These are phyloP conservation scores for Coendou prehensilis DNA, from an alignment of 2,797 vertebrate genomes.

Conservation along the genomic window DNA sequence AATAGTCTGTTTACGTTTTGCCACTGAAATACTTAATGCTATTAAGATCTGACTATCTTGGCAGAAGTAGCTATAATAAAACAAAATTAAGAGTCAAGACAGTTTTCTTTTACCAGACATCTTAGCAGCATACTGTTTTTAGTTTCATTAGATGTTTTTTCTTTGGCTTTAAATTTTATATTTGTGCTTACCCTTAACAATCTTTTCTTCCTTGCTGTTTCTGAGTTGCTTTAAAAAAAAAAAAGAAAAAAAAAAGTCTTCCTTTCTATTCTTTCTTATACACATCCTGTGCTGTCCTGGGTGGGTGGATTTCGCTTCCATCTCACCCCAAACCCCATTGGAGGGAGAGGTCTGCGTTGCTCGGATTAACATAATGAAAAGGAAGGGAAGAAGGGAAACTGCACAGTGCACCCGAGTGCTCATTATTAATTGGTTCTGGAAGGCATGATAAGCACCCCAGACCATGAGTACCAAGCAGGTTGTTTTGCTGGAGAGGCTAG, in stretches of 20 bases:
- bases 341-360: background rate
- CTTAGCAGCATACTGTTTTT: background rate
- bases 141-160: background rate
- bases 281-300: background rate
- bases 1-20: constrained; percentile 66
- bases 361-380: background rate
- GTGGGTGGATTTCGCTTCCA: background rate
- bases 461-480: background rate
- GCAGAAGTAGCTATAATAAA: background rate
- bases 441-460: background rate
- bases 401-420: background rate
- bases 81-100: constrained; percentile 8
- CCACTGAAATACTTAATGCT: background rate
- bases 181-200: background rate
- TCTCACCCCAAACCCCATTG: background rate
- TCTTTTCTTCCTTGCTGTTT: background rate
- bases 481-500: background rate
- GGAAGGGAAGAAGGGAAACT: background rate
- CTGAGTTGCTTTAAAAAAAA: background rate
- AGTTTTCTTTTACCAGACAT: background rate
- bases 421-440: background rate
- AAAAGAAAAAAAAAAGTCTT: background rate
- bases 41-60: background rate
- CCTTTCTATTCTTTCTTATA: background rate
- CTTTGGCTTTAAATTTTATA: background rate